Evolutionary conservation across 2,113 vertebrate genomes (phyloP), one percentile per base, ranked within the genome.

Genomic region (Dasyurus viverrinus): DNA sequence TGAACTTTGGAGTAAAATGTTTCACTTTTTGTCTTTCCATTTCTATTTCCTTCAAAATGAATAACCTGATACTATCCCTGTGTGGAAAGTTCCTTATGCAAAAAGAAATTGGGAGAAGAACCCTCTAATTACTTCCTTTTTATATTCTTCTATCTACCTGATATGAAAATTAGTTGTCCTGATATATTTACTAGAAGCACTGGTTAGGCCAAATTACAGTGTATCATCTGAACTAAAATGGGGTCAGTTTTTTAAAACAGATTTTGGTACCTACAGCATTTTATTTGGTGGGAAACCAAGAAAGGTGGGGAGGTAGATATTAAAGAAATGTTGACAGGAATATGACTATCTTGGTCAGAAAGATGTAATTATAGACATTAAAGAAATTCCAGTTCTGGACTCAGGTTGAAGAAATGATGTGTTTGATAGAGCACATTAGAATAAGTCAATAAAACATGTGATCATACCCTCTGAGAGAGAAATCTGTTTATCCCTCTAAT

Each of bases 331-430:
- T 24, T 10, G 50, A 47, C 4, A 19, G 8, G 16, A 24, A 22
- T 52, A 42, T n/a, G 91, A 19, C 19, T 0, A 2, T 3, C 2
- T 10, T 4, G 42, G 55, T 24, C 16, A 36, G n/a, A 14, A 3
- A 0, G 0, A 2, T 23, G 19, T n/a, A 46, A 23, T 48, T 26
- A 0, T 1, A 9, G 42, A 2, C 53, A 47, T 52, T 8, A 84
- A 57, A 46, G 12, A 8, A 1, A 53, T 8, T 52, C 42, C 30
- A 19, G 48, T 9, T 1, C 16, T 0, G 53, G 10, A 46, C 3
- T 47, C 47, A 0, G 0, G 8, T 84, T 22, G 1, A 42, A 16
- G n/a, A 84, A 84, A n/a, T 42, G 36, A 84, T 84, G 36, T 30
- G n/a, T 84, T 84, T 22, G 16, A 16, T 42, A 42, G 14, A 84